Conservation (phyloP, 2,888 invertebrate species). For the Synergus itoensis region DNA sequence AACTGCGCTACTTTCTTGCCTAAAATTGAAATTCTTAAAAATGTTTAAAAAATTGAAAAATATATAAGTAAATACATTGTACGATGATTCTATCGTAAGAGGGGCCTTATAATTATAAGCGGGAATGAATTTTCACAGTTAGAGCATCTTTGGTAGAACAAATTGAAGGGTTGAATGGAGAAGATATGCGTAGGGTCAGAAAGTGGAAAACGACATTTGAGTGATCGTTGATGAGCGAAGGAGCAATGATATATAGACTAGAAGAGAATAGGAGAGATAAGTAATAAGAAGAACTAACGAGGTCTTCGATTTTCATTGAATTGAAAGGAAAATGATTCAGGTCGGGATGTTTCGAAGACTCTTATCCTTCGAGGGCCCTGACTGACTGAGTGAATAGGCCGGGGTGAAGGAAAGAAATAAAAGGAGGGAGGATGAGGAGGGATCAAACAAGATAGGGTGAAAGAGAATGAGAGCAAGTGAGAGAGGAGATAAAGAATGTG, state of each 20-base stretch:
- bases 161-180: not conserved
- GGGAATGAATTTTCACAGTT: not conserved
- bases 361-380: constrained; percentile 66
- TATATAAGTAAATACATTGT: no score
- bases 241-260: constrained; percentile 49
- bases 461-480: constrained; percentile 40
- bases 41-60: no score
- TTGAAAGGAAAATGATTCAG: constrained; percentile 73
- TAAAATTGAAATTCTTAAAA: no score
- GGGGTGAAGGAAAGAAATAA: not conserved
- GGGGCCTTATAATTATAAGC: no score
- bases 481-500: constrained; percentile 42
- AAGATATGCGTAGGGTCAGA: not conserved
- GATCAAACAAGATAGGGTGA: constrained; percentile 47
- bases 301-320: constrained; percentile 67
- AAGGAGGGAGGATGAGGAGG: constrained; percentile 40
- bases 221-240: not conserved
- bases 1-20: no score
- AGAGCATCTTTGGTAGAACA: not conserved
- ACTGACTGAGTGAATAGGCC: constrained; percentile 60
- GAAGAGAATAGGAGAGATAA: constrained; percentile 57
- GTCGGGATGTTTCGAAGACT: constrained; percentile 68
- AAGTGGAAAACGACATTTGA: not conserved
- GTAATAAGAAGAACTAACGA: constrained; percentile 69
- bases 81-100: no score